Conservation (phyloP, 2,113 vertebrate species). For the Catharus bicknelli region DNA sequence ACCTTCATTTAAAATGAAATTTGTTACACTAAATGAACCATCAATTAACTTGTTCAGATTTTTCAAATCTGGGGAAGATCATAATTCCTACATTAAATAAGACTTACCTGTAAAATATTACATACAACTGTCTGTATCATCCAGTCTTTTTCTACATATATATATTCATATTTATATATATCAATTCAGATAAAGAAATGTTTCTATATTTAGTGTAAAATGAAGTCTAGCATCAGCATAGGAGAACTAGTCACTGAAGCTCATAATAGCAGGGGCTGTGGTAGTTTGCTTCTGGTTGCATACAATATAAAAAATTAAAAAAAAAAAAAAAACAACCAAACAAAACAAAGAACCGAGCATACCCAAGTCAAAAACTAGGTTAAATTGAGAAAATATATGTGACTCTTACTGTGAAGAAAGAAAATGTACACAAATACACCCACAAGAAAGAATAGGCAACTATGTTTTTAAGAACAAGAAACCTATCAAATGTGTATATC, state of each 20-base stretch:
- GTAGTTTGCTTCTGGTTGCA: not conserved
- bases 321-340: not conserved
- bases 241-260: not conserved
- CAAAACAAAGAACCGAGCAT: not conserved
- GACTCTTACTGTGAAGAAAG: not conserved
- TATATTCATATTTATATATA: not conserved
- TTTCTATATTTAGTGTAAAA: not conserved
- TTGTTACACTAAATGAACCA: not conserved
- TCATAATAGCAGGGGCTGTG: not conserved
- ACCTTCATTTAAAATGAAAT: not conserved
- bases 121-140: not conserved
- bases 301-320: not conserved
- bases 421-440: not conserved
- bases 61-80: not conserved
- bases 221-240: not conserved
- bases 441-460: not conserved
- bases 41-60: slow-evolving; percentile 12
- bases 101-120: not conserved
- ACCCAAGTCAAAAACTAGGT: not conserved
- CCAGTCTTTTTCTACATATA: not conserved
- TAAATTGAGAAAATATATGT: not conserved
- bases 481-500: not conserved
- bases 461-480: not conserved
- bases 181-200: not conserved
- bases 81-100: not conserved